Conservation (phyloP, 23 tunicate genomes). For the Styela clava region DNA sequence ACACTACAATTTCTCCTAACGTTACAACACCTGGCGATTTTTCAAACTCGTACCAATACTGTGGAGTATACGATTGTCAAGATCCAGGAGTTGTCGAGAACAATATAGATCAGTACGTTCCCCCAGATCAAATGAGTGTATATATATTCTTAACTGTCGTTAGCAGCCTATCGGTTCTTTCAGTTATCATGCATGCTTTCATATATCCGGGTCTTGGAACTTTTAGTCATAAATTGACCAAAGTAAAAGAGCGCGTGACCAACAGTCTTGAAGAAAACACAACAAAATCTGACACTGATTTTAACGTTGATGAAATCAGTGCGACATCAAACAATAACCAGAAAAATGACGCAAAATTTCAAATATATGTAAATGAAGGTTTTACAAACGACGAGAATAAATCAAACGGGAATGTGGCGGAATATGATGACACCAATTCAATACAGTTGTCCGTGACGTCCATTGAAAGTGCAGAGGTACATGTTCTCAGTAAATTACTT, state of each 20-base stretch:
- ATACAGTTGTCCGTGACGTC: neutral
- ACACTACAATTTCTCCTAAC: neutral
- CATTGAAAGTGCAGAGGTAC: neutral
- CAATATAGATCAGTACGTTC: slow-evolving; percentile 31
- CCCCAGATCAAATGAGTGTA: slow-evolving; percentile 19
- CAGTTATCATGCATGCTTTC: neutral
- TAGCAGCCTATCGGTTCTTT: neutral
- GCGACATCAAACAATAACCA: neutral
- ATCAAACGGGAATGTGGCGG: neutral
- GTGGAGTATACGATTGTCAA: slow-evolving; percentile 55
- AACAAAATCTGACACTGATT: neutral
- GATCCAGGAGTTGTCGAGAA: slow-evolving; percentile 24
- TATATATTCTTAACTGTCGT: neutral
- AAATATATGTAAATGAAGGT: neutral
- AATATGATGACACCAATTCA: neutral
- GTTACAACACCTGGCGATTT: neutral
- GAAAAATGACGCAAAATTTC: neutral
- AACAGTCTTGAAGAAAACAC: neutral
- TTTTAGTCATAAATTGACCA: neutral
- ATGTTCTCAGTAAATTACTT: too few species aligned
- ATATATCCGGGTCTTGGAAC: slow-evolving; percentile 11
- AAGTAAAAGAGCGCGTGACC: neutral
- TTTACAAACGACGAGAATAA: neutral
- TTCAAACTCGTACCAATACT: slow-evolving; percentile 7
- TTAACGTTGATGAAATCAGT: neutral